Conservation (phyloP, 2,888 invertebrate species). For the Parasteatoda lunata region DNA sequence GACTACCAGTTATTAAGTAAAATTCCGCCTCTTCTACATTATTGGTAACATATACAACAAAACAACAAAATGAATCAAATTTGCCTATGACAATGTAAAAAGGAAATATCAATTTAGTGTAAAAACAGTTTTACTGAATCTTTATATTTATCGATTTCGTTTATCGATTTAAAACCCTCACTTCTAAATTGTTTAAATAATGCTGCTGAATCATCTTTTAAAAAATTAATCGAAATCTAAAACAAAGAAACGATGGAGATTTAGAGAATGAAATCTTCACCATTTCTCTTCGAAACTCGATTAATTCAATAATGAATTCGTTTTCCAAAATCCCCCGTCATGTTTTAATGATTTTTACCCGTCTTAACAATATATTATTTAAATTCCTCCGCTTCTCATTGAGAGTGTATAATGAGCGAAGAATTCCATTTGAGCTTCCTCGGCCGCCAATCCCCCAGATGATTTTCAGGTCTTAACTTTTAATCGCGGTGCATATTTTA, state of each 20-base stretch:
- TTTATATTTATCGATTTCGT: too few species aligned
- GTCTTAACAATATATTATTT: constrained; percentile 50
- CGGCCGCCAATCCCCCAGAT: constrained; percentile 9
- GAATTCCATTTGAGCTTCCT: constrained; percentile 38
- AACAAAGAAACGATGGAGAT: constrained; percentile 10
- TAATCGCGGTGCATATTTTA: constrained; percentile 50
- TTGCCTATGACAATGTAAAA: too few species aligned
- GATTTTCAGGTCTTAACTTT: constrained; percentile 38
- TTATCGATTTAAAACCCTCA: too few species aligned
- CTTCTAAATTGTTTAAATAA: background rate
- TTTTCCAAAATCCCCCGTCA: constrained; percentile 24
- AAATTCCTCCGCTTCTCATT: constrained; percentile 25
- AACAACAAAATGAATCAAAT: too few species aligned
- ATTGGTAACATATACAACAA: too few species aligned
- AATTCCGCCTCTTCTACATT: too few species aligned
- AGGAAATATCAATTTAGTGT: too few species aligned
- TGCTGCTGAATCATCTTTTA: constrained; percentile 2
- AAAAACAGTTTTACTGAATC: too few species aligned
- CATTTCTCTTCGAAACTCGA: constrained; percentile 4
- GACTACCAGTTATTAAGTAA: too few species aligned
- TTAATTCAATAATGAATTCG: constrained; percentile 53
- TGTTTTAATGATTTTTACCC: constrained; percentile 52
- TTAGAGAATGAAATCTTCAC: constrained; percentile 16
- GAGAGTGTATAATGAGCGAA: constrained; percentile 37
- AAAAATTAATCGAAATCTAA: constrained; percentile 13